phyloP scores from a whole-genome alignment of 2,888 invertebrate genomes.

The Limnephilus marmoratus region DNA sequence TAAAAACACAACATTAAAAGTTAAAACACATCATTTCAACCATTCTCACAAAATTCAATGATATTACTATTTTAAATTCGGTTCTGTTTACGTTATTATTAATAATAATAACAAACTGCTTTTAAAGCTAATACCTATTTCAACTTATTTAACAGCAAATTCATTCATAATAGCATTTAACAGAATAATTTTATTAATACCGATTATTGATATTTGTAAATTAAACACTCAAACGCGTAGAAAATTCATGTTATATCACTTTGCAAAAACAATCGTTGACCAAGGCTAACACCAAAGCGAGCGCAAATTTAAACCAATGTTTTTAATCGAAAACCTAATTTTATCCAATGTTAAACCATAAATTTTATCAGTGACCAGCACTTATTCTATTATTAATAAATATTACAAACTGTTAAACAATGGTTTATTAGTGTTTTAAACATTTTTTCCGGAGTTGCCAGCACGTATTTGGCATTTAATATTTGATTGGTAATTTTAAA shows the following conservation, averaged over 20 bases:
- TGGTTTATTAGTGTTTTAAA: neutral
- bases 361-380: neutral
- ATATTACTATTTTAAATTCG: neutral
- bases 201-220: neutral
- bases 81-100: neutral
- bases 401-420: neutral
- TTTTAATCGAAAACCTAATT: neutral
- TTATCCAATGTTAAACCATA: neutral
- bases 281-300: neutral
- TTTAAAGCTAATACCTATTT: no score
- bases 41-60: neutral
- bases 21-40: neutral
- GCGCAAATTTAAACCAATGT: neutral
- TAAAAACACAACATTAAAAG: neutral
- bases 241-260: neutral
- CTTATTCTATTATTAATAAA: neutral
- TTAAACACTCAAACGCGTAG: neutral
- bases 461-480: neutral
- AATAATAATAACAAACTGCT: neutral
- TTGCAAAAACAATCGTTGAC: neutral
- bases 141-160: no score
- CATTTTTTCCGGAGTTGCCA: neutral
- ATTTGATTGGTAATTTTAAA: neutral
- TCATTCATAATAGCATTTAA: no score
- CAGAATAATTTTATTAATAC: neutral